These are phyloP conservation scores for Rhabdornis inornatus DNA, from an alignment of 2,113 vertebrate genomes.

Conservation along the genomic window DNA sequence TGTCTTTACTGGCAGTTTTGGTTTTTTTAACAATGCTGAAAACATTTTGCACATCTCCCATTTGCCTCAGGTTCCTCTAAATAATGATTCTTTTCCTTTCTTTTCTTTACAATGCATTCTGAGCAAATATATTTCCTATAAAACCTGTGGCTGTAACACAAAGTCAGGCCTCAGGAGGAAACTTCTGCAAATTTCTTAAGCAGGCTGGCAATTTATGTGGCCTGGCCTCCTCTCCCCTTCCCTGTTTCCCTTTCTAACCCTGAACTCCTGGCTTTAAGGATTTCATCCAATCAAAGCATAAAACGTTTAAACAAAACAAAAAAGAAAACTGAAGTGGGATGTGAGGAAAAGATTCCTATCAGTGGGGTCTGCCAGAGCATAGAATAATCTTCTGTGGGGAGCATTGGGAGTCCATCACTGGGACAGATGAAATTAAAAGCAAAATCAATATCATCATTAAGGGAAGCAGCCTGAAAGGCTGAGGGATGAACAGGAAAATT, in stretches of 20 bases:
- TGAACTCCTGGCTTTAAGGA: background rate
- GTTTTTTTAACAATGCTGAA: background rate
- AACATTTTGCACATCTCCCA: background rate
- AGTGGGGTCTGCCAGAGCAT: background rate
- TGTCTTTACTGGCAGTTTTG: background rate
- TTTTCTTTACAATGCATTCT: background rate
- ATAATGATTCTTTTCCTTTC: background rate
- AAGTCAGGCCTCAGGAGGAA: background rate
- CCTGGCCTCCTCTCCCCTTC: background rate
- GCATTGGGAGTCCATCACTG: constrained; percentile 47
- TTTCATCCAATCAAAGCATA: constrained; percentile 26
- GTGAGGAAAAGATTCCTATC: constrained; percentile 28
- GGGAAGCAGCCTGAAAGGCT: constrained; percentile 23
- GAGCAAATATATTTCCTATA: background rate
- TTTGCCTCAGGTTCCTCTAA: background rate
- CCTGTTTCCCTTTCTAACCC: background rate
- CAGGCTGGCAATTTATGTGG: background rate
- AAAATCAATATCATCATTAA: constrained; percentile 65
- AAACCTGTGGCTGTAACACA: background rate
- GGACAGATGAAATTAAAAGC: constrained; percentile 50
- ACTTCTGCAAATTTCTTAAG: background rate
- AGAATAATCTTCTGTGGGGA: constrained; percentile 44
- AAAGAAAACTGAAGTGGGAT: constrained; percentile 21
- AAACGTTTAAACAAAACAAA: constrained; percentile 36
- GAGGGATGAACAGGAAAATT: constrained; percentile 42